Evolutionary conservation across 2,888 invertebrate species (phyloP).

Genomic region (Mesopsocus fuscifrons): DNA sequence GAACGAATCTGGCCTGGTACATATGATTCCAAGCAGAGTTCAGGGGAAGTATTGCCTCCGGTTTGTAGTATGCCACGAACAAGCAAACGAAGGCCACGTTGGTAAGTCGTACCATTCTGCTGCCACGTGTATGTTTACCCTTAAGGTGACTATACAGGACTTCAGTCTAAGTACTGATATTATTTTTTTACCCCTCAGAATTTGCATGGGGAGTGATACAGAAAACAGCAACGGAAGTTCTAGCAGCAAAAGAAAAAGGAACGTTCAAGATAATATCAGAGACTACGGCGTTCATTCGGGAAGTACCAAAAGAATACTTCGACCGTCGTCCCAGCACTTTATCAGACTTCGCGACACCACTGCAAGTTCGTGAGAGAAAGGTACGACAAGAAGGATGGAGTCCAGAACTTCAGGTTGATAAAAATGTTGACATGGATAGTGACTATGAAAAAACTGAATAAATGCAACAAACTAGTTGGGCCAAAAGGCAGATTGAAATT

Average conservation of each 20-base stretch:
- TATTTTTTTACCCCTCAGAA: constrained; percentile 25
- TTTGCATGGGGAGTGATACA: constrained; percentile 42
- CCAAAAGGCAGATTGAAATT: no score
- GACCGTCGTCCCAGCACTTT: no score
- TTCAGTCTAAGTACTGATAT: not conserved
- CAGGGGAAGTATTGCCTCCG: constrained; percentile 54
- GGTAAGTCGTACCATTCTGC: constrained; percentile 19
- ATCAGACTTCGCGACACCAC: no score
- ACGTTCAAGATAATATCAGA: constrained; percentile 28
- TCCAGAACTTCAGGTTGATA: no score
- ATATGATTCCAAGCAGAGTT: constrained; percentile 69
- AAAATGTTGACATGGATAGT: no score
- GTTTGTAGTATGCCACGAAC: constrained; percentile 65
- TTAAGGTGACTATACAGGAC: no score
- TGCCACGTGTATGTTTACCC: constrained; percentile 5
- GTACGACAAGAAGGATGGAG: no score
- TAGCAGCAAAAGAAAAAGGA: constrained; percentile 11
- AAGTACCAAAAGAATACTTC: no score
- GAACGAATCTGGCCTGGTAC: constrained; percentile 64
- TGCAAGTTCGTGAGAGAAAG: no score
- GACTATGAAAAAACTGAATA: no score
- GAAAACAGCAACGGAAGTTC: constrained; percentile 33
- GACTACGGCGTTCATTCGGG: no score
- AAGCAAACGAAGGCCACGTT: constrained; percentile 54
- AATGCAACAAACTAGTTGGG: no score